Base-by-base conservation (phyloP, 2,113 vertebrate genomes). In the Rynchops niger region DNA sequence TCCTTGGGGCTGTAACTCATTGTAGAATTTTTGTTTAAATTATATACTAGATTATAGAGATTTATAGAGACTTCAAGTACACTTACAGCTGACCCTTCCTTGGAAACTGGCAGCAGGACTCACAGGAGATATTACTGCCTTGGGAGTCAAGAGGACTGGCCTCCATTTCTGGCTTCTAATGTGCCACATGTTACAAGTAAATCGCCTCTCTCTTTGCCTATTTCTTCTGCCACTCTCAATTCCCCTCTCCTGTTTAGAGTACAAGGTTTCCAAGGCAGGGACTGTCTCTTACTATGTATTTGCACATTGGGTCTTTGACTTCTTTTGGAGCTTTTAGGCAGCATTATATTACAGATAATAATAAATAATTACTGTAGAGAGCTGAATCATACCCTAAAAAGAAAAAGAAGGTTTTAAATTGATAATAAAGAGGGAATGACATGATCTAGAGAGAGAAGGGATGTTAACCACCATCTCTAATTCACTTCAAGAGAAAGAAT, bases 351-450 rank as follows among this genome's bases (percentile, higher is more conserved):
- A 96, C 74, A 95, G 84, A 87, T 96, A 97, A 96, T 95, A 96
- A 92, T 91, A 97, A 93, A 94, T 97, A 97, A 97, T 97, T 97
- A 94, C 93, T 95, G 74, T 47, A 86, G 84, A 96, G 87, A 94
- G 93, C 85, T 93, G 87, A 97, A 95, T 95, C 84, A 93, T 78
- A 71, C 42, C 34, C 50, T 81, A 95, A 88, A 91, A 90, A 95
- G 90, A 66, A 94, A 94, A 86, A 88, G 55, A 70, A 85, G 50
- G 58, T 74, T 95, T 94, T 43, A 94, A 91, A 94, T 89, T 93
- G 89, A 70, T 84, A 94, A 91, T 96, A 96, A 93, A 94, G 84
- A 91, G 78, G 63, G 89, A 96, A 94, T 80, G 45, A 61, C 84
- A 91, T 93, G 89, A 63, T 95, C 74, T 73, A 94, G 78, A 86